Evolutionary conservation across 1,140 invertebrate genomes (phyloP).

Genomic region (Mya arenaria): DNA sequence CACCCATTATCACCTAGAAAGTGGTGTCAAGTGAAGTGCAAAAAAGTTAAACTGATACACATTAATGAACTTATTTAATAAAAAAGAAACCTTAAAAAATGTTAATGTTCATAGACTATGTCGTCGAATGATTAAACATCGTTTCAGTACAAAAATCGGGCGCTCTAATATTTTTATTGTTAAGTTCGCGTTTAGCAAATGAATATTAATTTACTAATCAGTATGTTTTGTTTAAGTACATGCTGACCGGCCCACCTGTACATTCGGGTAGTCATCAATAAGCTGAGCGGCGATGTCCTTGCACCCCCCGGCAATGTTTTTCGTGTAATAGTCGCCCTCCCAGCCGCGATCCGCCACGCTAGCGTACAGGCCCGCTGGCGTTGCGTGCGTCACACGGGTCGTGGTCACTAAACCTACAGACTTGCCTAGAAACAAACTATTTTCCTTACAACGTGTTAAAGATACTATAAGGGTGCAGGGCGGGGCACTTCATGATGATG

Average conservation of each 20-base stretch:
- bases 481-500: not conserved
- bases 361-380: conserved; percentile 92
- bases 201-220: too few species aligned
- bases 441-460: not conserved
- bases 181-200: too few species aligned
- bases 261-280: conserved; percentile 54
- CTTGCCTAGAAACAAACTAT: conserved; percentile 83
- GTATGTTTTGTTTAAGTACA: too few species aligned
- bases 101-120: too few species aligned
- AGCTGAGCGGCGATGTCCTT: conserved; percentile 80
- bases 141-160: too few species aligned
- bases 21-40: not conserved
- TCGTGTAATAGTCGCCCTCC: conserved; percentile 72
- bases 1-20: conserved; percentile 72
- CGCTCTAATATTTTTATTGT: too few species aligned
- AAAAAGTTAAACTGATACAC: too few species aligned
- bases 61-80: too few species aligned
- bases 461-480: too few species aligned
- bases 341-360: conserved; percentile 85
- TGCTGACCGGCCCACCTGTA: too few species aligned
- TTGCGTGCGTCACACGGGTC: conserved; percentile 95
- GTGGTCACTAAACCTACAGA: conserved; percentile 94
- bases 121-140: too few species aligned
- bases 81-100: too few species aligned
- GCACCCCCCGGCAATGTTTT: conserved; percentile 64